A percentile compares a stretch with the other conserved stretches of the same genome.
Evolutionary conservation across 2,113 vertebrate genomes (phyloP).

Genomic region (Dicerorhinus sumatrensis): DNA sequence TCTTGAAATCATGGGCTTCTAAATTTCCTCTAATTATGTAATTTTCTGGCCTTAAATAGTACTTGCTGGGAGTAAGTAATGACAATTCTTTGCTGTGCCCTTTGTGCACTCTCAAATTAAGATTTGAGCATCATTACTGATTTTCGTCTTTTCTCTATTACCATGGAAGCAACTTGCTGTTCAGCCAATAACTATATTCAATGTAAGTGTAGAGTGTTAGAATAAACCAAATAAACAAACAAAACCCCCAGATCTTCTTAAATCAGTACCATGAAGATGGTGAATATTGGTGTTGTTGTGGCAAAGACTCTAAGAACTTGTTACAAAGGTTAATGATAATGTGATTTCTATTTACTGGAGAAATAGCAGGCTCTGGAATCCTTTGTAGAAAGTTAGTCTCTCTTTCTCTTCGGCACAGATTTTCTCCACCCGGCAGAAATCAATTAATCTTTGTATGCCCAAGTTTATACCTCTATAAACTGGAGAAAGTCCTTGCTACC

Average conservation of each 20-base stretch:
- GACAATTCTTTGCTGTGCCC: not conserved
- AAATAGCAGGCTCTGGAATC: not conserved
- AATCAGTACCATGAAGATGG: not conserved
- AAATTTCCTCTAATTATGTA: not conserved
- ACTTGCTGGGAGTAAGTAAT: not conserved
- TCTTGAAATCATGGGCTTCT: not conserved
- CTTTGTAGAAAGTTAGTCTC: not conserved
- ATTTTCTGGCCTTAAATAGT: slow-evolving; percentile 8
- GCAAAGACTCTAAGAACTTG: not conserved
- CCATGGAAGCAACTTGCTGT: not conserved
- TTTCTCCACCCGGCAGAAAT: slow-evolving; percentile 65
- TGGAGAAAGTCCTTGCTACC: slow-evolving; percentile 59
- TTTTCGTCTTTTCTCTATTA: slow-evolving; percentile 45
- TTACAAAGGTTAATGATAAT: not conserved
- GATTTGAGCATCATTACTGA: not conserved
- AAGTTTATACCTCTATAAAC: slow-evolving; percentile 69
- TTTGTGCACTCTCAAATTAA: not conserved
- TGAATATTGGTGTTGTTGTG: not conserved
- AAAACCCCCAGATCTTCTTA: not conserved
- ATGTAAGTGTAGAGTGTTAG: not conserved
- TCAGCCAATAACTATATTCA: not conserved
- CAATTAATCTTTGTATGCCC: slow-evolving; percentile 70
- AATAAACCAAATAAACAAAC: slow-evolving; percentile 7
- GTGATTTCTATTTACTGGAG: not conserved
- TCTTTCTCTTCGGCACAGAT: not conserved